Base-by-base conservation (phyloP, 2,888 invertebrate species). In the Pharmacophagus antenor region DNA sequence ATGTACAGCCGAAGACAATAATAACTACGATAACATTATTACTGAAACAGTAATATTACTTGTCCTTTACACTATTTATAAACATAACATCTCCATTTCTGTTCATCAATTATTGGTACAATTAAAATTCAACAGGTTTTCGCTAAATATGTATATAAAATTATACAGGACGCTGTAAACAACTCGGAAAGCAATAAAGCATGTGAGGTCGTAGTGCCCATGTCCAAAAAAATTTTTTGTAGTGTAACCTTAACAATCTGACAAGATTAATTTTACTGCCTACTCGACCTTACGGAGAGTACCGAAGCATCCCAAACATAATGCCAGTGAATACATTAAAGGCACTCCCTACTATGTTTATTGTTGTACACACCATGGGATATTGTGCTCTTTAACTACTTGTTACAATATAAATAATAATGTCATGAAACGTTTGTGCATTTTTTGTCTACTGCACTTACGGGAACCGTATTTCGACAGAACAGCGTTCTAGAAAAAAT, bases 211-310 rank as follows among this genome's bases (percentile, higher is more conserved):
- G 21, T 41, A 10, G 25, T 23, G 15, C 21, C 23, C 8, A 41
- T 56, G 42, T 60, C 46, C 42, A 44, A 44, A 48, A 51, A 56
- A 60, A 60, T 46, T 21, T 47, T 31, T 37, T 55, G 49, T 51
- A 56, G 51, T 51, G 22, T 51, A 55, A 55, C 59, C 54, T 55
- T 60, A 50, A 20, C 22, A 44, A 59, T 46, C 46, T 31, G 48
- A 56, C 48, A 56, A 61, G 41, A 61, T 56, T 52, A 37, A 56
- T 61, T 61, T 61, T 52, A 56, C 23, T 21, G 23, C 48, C 48
- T 48, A 18, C 48, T 12, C 21, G 56, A 52, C 61, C 56, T 52
- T 42, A 52, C 12, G 22, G 51, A 15, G 37, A 21, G 44, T 37
- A 46, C 50, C 20, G 27, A 12, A 51, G 41, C 51, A 56, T 56